Evolutionary conservation across 2,797 vertebrate species (phyloP).

Genomic region (Crenichthys baileyi): DNA sequence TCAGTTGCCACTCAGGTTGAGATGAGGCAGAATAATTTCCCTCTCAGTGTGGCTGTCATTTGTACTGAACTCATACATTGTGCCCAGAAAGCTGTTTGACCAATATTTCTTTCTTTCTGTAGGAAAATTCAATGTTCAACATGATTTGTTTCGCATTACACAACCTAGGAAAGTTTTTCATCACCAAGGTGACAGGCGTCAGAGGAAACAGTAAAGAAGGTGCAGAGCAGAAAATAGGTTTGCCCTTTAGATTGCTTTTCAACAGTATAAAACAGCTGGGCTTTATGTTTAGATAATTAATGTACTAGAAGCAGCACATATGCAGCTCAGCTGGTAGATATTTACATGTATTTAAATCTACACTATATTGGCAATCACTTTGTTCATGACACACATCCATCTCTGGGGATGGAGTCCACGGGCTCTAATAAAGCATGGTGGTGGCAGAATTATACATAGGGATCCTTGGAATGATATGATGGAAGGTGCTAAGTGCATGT

Average conservation of each 20-base stretch:
- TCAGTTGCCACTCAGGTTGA: constrained; percentile 68
- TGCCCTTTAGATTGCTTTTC: background rate
- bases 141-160: background rate
- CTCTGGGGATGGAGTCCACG: background rate
- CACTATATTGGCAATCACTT: background rate
- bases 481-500: background rate
- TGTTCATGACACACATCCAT: background rate
- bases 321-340: too few relatives aligned
- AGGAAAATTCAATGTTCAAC: background rate
- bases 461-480: background rate
- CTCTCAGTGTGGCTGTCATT: constrained; percentile 39
- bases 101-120: background rate
- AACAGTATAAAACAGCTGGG: background rate
- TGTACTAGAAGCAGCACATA: too few relatives aligned
- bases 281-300: background rate
- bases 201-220: background rate
- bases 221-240: background rate
- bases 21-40: constrained; percentile 31
- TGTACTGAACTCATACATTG: constrained; percentile 27
- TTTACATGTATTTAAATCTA: background rate
- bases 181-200: background rate
- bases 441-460: background rate
- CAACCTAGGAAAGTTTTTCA: background rate
- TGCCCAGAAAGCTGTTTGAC: constrained; percentile 16
- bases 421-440: background rate